Evolutionary conservation across 2,888 invertebrate genomes (phyloP).

Genomic region (Hesperia comma): DNA sequence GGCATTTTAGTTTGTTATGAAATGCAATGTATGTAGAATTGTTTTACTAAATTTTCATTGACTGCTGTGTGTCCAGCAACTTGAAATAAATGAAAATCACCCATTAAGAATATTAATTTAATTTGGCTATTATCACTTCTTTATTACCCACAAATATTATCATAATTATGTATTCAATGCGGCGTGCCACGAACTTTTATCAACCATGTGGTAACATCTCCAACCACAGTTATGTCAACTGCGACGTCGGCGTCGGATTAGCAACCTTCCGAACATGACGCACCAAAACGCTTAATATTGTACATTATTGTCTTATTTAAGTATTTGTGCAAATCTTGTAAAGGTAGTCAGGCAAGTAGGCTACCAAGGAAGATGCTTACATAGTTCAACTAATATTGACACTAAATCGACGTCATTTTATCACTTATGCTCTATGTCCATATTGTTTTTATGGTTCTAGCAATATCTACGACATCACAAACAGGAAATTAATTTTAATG

Average conservation of each 20-base stretch:
- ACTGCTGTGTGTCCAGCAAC: too few species aligned
- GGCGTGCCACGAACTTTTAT: background rate
- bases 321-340: conserved; percentile 28
- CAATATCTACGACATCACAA: conserved; percentile 16
- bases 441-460: conserved; percentile 28
- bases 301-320: conserved; percentile 22
- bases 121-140: too few species aligned
- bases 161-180: too few species aligned
- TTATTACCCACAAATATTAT: too few species aligned
- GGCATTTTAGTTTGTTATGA: too few species aligned
- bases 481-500: conserved; percentile 24
- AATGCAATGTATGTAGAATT: background rate
- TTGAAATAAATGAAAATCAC: too few species aligned
- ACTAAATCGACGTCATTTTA: conserved; percentile 28
- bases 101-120: too few species aligned
- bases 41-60: too few species aligned
- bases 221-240: conserved; percentile 6
- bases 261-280: conserved; percentile 27
- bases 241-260: conserved; percentile 11
- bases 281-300: conserved; percentile 18
- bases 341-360: conserved; percentile 15
- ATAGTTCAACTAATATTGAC: conserved; percentile 28
- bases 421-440: conserved; percentile 25
- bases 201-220: background rate
- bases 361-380: conserved; percentile 23